phyloP scores from a whole-genome alignment of 2,797 vertebrate species.

The Sternotherus odoratus region DNA sequence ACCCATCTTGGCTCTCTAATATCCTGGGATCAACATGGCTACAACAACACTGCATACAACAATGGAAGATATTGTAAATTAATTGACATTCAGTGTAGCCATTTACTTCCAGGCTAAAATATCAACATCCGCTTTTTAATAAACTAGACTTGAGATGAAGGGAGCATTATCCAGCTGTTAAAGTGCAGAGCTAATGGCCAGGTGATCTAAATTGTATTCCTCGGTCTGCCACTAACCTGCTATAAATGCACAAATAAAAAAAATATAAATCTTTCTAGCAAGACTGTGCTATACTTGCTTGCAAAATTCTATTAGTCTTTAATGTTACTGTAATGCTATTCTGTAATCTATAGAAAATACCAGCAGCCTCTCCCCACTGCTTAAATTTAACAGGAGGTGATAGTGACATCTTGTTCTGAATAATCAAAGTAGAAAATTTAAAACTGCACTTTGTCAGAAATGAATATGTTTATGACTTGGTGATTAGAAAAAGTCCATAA shows the following conservation, averaged over 20 bases:
- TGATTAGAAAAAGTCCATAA: neutral
- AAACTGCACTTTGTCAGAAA: neutral
- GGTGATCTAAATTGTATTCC: conserved; percentile 7
- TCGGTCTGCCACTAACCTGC: conserved; percentile 2
- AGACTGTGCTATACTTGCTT: conserved; percentile 2
- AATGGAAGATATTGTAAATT: neutral
- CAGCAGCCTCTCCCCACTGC: neutral
- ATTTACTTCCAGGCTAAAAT: conserved; percentile 39
- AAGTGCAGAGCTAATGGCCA: conserved; percentile 10
- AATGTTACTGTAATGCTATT: conserved; percentile 25
- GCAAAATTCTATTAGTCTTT: conserved; percentile 55
- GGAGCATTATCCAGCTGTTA: neutral
- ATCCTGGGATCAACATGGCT: neutral
- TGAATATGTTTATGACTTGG: neutral
- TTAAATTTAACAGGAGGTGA: neutral
- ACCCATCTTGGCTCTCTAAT: neutral
- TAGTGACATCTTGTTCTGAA: neutral
- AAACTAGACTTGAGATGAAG: neutral
- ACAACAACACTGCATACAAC: neutral
- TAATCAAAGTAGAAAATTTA: neutral
- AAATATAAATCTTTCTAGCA: neutral
- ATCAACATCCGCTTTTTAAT: neutral
- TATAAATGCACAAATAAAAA: conserved; percentile 30
- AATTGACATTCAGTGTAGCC: conserved; percentile 5
- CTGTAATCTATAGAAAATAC: conserved; percentile 24